Evolutionary conservation across 2,797 vertebrate genomes (phyloP), one percentile per base, ranked within the genome.

Genomic region (Gymnothorax reevesii): DNA sequence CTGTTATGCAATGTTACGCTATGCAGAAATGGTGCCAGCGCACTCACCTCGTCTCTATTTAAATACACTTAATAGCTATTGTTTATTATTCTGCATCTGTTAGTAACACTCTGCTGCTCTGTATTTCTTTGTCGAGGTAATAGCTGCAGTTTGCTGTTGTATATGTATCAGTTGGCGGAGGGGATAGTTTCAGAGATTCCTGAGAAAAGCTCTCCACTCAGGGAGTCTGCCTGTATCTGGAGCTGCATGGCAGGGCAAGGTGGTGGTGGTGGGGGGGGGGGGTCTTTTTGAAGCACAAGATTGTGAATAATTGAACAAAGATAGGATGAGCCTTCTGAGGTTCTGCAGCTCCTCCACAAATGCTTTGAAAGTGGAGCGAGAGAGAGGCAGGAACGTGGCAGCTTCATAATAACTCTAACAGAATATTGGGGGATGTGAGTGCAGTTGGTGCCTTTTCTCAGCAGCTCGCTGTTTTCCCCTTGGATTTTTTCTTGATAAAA

Each of bases 251-350:
- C 93, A 94, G 94, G 33, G 33, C 33, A 42, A 42, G 33, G 33
- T 42, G 33, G 33, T 42, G 33, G 33, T 42, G n/a, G n/a, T 42
- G 33, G 33, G 33, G 1, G 1, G 33, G 33, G 33, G 33, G 33
- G 33, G 33, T 42, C 33, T 42, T 94, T 96, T 94, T 96, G 92
- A 96, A 95, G 95, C 94, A 92, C 87, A 91, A 92, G 91, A 92
- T 96, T 90, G 94, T 97, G 95, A 97, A 97, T 97, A 96, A 97
- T 97, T 96, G 95, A 97, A 97, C 96, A 97, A 97, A 97, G 96
- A 94, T 92, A 91, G 94, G 91, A 95, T 77, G 89, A 90, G 93
- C 92, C 95, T 96, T 95, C 95, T 91, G 95, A 96, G 95, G 91
- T 92, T 95, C 93, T 90, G 87, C 92, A 92, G 92, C 93, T 94